Evolutionary conservation across 2,888 invertebrate genomes (phyloP).

Genomic region (Lordiphosa andalusiaca): DNA sequence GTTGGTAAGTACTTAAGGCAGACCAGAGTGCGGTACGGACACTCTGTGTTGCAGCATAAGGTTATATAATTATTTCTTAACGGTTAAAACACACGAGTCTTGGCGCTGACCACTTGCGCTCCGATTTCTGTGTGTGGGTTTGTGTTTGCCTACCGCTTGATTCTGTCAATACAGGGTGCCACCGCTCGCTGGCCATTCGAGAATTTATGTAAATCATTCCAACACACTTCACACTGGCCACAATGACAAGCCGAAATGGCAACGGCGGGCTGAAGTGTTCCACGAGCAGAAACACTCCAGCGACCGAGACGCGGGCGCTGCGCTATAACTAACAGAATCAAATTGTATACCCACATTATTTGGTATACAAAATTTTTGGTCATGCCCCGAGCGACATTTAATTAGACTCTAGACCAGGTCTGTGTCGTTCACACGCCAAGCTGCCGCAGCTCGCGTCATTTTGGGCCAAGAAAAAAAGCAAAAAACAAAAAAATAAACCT

Average conservation of each 20-base stretch:
- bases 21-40: conserved; percentile 32
- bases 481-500: conserved; percentile 50
- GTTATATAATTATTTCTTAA: conserved; percentile 60
- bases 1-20: conserved; percentile 33
- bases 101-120: conserved; percentile 15
- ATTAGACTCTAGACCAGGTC: conserved; percentile 53
- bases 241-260: conserved; percentile 66
- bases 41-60: conserved; percentile 42
- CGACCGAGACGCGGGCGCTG: conserved; percentile 17
- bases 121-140: conserved; percentile 49
- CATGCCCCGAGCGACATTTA: conserved; percentile 65
- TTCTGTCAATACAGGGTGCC: conserved; percentile 70
- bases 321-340: conserved; percentile 26
- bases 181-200: conserved; percentile 43
- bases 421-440: conserved; percentile 60
- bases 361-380: conserved; percentile 30
- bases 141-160: conserved; percentile 63
- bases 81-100: conserved; percentile 43
- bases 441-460: conserved; percentile 24
- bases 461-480: conserved; percentile 39
- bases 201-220: conserved; percentile 74
- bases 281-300: conserved; percentile 72
- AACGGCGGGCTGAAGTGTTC: conserved; percentile 66
- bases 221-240: conserved; percentile 59
- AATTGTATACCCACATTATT: conserved; percentile 19